phyloP scores from a whole-genome alignment of 2,797 vertebrate species.

The Betta splendens region DNA sequence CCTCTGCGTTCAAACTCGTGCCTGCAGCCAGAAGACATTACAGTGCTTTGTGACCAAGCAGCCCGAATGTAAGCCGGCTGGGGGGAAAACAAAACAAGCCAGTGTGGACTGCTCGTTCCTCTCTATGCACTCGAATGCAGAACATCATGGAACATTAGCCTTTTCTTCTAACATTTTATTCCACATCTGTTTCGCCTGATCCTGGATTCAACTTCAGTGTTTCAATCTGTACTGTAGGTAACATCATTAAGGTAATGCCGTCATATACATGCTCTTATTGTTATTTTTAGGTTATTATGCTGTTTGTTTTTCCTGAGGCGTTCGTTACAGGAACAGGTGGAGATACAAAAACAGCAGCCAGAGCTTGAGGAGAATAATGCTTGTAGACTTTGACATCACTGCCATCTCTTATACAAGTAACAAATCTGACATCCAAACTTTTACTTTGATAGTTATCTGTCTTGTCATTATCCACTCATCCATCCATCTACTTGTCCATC shows the following conservation, averaged over 20 bases:
- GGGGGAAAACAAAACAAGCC: conserved; percentile 28
- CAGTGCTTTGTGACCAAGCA: conserved; percentile 30
- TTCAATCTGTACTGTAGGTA: no score
- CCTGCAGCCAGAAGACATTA: conserved; percentile 33
- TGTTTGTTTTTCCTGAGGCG: no score
- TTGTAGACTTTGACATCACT: conserved; percentile 18
- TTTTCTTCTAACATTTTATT: conserved; percentile 30
- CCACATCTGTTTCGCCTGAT: conserved; percentile 19
- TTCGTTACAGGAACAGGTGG: no score
- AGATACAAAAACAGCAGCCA: no score
- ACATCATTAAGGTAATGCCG: no score
- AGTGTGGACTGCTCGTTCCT: conserved; percentile 5
- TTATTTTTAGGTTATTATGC: no score
- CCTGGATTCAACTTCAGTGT: no score
- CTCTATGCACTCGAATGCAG: conserved; percentile 18
- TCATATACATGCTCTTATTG: no score
- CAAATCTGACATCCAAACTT: conserved; percentile 23
- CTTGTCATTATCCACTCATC: conserved; percentile 27
- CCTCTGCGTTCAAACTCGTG: conserved; percentile 30
- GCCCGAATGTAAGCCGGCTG: conserved; percentile 15
- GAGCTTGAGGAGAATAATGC: background rate
- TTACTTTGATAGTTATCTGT: conserved; percentile 34
- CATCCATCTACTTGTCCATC: conserved; percentile 8
- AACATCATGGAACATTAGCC: conserved; percentile 9
- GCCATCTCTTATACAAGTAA: conserved; percentile 11